Evolutionary conservation across 2,888 invertebrate species (phyloP).

Genomic region (Nymphalis polychloros): DNA sequence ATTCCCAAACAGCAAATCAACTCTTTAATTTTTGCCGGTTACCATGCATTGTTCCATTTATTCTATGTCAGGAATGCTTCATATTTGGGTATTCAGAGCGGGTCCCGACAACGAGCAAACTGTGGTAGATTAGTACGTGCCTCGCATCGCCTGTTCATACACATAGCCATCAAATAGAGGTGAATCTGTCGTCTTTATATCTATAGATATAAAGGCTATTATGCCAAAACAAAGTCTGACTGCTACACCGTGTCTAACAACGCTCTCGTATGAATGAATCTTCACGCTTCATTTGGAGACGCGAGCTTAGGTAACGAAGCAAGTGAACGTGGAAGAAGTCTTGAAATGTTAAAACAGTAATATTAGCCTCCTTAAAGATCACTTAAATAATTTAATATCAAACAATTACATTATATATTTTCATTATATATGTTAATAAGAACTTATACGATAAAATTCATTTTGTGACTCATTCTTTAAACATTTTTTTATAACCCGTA

Average conservation of each 20-base stretch:
- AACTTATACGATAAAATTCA: too few species aligned
- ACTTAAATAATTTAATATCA: too few species aligned
- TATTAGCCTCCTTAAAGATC: neutral
- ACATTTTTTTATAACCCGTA: too few species aligned
- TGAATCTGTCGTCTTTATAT: constrained; percentile 16
- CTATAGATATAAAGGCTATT: constrained; percentile 17
- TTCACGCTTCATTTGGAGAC: constrained; percentile 30
- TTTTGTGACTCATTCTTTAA: too few species aligned
- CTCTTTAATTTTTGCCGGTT: constrained; percentile 29
- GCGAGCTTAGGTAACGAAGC: constrained; percentile 30
- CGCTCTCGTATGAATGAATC: constrained; percentile 28
- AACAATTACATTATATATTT: too few species aligned
- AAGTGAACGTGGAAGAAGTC: constrained; percentile 11
- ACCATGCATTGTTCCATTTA: constrained; percentile 25
- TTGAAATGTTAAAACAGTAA: constrained; percentile 1
- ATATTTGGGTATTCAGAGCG: constrained; percentile 44
- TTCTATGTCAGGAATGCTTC: constrained; percentile 32
- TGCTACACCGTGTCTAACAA: constrained; percentile 17
- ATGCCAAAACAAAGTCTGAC: constrained; percentile 10
- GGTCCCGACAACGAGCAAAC: constrained; percentile 50
- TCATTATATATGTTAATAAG: too few species aligned
- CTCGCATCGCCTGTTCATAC: constrained; percentile 37
- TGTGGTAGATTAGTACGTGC: constrained; percentile 49
- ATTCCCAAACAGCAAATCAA: constrained; percentile 18
- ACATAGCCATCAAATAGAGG: constrained; percentile 14